phyloP scores from a whole-genome alignment of 2,888 invertebrate species.

The Camponotus fellah region DNA sequence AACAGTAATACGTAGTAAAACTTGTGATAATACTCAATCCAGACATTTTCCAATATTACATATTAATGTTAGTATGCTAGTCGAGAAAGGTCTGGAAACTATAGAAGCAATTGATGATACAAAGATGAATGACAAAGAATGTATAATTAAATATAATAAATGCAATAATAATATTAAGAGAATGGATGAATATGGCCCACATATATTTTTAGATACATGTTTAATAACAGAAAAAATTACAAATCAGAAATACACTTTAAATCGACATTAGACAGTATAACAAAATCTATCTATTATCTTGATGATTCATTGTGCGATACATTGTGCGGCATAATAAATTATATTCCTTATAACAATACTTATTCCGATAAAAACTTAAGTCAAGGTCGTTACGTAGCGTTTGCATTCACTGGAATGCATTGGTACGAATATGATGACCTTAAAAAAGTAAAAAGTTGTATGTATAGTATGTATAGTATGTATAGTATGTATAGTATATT shows the following conservation, averaged over 20 bases:
- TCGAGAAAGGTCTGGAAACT: neutral
- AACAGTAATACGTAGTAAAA: neutral
- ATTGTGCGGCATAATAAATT: slow-evolving; percentile 10
- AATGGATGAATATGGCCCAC: neutral
- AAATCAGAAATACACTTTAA: neutral
- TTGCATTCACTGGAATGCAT: slow-evolving; percentile 4
- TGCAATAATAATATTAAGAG: neutral
- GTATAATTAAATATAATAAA: neutral
- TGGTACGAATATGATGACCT: neutral
- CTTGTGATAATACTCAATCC: neutral
- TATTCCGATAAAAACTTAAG: neutral
- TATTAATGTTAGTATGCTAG: neutral
- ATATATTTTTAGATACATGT: slow-evolving; percentile 4
- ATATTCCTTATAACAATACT: neutral
- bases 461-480: too few relatives aligned
- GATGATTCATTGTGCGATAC: neutral
- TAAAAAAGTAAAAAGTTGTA: slow-evolving; percentile 1
- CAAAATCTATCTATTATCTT: slow-evolving; percentile 4
- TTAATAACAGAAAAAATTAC: neutral
- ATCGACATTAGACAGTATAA: neutral
- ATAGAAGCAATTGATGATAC: slow-evolving; percentile 12
- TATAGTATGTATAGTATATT: neutral
- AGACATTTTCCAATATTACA: neutral
- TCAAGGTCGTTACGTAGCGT: neutral
- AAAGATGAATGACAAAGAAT: neutral